A percentile compares a stretch with the other conserved stretches of the same genome.
Evolutionary conservation across 2,888 invertebrate genomes (phyloP).

Genomic region (Punctoribates punctum): DNA sequence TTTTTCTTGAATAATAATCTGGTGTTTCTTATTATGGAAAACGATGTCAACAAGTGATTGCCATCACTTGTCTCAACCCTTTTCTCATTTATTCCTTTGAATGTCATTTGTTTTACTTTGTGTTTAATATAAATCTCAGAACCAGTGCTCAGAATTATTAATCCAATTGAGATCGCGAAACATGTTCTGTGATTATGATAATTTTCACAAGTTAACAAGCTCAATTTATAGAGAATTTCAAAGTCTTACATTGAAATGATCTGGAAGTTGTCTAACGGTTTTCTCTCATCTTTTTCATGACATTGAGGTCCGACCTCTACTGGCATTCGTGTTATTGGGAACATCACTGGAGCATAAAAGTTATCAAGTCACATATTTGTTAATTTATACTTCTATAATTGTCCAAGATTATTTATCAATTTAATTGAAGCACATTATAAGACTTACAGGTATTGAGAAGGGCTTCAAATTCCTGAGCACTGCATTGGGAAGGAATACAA

Average conservation of each 20-base stretch:
- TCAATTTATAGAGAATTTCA: not conserved
- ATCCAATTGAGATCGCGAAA: not conserved
- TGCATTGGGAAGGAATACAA: slow-evolving; percentile 16
- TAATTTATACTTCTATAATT: not conserved
- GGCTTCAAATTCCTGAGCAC: not conserved
- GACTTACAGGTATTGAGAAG: not conserved
- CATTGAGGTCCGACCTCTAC: slow-evolving; percentile 13
- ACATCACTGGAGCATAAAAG: not conserved
- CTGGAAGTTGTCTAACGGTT: not conserved
- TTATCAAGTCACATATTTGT: not conserved
- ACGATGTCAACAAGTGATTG: not conserved
- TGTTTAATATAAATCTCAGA: not conserved
- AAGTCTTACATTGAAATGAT: slow-evolving; percentile 18
- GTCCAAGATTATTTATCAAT: not conserved
- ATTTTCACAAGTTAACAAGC: too few species aligned
- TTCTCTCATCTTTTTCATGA: not conserved
- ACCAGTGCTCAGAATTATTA: not conserved
- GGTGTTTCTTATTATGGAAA: slow-evolving; percentile 20
- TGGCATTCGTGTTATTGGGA: not conserved
- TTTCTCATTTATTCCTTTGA: not conserved
- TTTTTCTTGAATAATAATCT: not conserved
- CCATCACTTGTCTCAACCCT: not conserved
- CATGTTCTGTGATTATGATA: not conserved
- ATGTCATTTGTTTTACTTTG: not conserved
- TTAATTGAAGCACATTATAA: slow-evolving; percentile 1